Base-by-base conservation (phyloP, 2,888 invertebrate species). In the Caenorhabditis sinica region DNA sequence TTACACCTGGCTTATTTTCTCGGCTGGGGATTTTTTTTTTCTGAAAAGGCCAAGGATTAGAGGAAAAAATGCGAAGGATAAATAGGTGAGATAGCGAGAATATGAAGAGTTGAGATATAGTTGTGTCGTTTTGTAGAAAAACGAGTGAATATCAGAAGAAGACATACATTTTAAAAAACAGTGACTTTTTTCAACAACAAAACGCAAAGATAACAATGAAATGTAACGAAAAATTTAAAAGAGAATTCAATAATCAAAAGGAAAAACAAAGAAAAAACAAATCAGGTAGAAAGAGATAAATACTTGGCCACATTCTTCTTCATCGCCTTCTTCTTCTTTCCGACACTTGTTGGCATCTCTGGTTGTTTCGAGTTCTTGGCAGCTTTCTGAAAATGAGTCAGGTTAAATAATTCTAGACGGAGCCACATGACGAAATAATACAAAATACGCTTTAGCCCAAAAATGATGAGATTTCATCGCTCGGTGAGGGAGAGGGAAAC, bases 271-370 rank as follows among this genome's bases (percentile, higher is more conserved):
- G 13, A n/a, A 8, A 28, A 8, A 45, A 40, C 40, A 33, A 45
- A 17, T 49, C 23, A 83, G 36, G 82, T 80, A 28, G 81, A 80
- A 56, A 86, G 77, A 9, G 86, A 82, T 45, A 86, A 69, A 83
- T 83, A 86, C 51, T 86, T 86, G 53, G 86, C 36, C 9, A 86
- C 88, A 49, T 85, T 75, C 72, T 85, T 85, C 74, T 86, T 86
- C 76, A 73, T 85, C 75, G 77, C 69, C 65, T 84, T 77, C 83
- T 86, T 88, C 58, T 86, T 87, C 66, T 63, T 63, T 20, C 69
- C 66, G 30, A 83, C 83, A 49, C 76, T 60, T 28, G 74, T 56
- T 17, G 79, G 61, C 69, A 73, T 56, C 51, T 82, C 75, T 11
- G 82, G 82, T 60, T 74, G 53, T n/a, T 74, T 74, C 63, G 74